Evolutionary conservation across 2,797 vertebrate genomes (phyloP).

Genomic region (Oryzias sinensis): DNA sequence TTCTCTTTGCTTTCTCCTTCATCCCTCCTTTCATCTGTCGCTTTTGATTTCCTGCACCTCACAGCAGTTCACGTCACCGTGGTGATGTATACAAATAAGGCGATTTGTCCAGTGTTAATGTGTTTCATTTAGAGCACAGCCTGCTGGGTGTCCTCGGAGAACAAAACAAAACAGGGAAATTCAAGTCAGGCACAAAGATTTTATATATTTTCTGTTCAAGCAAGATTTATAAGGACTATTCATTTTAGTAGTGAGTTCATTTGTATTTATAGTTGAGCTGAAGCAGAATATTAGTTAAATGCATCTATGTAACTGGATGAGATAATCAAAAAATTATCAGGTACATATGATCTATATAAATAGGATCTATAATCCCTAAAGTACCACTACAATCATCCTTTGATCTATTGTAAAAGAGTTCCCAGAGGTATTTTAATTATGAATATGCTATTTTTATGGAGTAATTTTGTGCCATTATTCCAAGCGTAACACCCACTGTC

Average conservation of each 20-base stretch:
- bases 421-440: no score
- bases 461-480: no score
- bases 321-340: no score
- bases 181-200: no score
- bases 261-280: neutral
- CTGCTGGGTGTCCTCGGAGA: conserved; percentile 2
- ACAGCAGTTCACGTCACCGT: conserved; percentile 21
- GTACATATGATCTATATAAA: no score
- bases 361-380: no score
- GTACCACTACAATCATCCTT: no score
- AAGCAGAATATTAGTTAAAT: neutral
- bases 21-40: conserved; percentile 25
- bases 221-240: no score
- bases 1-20: neutral
- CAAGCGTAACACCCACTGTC: no score
- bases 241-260: neutral
- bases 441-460: no score
- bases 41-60: conserved; percentile 11
- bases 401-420: no score
- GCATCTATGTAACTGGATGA: neutral
- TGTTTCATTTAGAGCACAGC: conserved; percentile 9
- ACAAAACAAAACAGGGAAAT: conserved; percentile 2
- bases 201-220: no score
- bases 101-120: conserved; percentile 20
- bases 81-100: conserved; percentile 30